Evolutionary conservation across 2,888 invertebrate species (phyloP), one percentile per base, ranked within the genome.

Genomic region (Rhorus exstirpatorius): DNA sequence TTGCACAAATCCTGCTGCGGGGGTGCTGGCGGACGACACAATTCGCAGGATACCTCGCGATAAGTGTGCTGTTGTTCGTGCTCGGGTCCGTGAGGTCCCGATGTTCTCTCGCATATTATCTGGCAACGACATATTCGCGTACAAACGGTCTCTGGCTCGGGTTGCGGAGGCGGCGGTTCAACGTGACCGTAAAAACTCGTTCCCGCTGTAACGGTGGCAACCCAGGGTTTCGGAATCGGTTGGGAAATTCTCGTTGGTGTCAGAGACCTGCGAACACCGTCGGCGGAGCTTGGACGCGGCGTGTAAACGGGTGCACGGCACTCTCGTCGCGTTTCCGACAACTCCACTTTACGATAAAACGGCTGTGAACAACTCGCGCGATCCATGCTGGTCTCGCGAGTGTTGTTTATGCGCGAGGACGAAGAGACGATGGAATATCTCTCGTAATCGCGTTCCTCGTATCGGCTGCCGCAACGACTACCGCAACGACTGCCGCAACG

Each of bases 191-290:
- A 93, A 1, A 91, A 84, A 53, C 89, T 91, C 0, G 88, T 83
- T 1, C 90, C 89, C 0, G 89, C 85, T 0, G 90, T 89, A 0
- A 92, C 93, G 0, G 91, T 92, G 0, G 92, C 92, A 0, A 90
- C 92, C 93, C 93, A 93, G 0, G 93, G 93, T 61, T 89, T 87
- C 0, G 93, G 93, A 12, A 88, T 88, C 6, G 93, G 93, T 35
- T 93, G 93, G 19, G 88, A 88, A 38, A 93, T 93, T 53, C 89
- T 89, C 7, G 93, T 93, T 0, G 93, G 93, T 0, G 93, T 93
- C 53, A 93, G 68, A 0, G 93, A 93, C 49, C 93, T 86, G 6
- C 92, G 84, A 1, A 90, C 78, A n/a, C 91, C 90, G 19, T 92
- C 92, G 1, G 90, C 86, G 1, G 92, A 93, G 60, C 89, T 88